Conservation (phyloP, 2,888 invertebrate genomes). For the Epiblema foenella region DNA sequence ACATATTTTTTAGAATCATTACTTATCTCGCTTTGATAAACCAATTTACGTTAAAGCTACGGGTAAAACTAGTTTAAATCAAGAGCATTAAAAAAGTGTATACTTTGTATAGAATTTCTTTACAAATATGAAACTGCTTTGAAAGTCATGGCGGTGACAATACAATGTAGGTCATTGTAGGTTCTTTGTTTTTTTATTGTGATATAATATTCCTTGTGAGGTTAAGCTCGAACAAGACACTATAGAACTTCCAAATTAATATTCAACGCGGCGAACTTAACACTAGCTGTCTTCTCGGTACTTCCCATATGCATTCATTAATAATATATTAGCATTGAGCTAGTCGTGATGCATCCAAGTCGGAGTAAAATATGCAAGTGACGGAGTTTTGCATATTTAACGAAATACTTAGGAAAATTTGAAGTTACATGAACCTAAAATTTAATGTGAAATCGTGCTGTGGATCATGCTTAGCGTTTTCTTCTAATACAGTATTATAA, state of each 20-base stretch:
- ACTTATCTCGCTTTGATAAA: no score
- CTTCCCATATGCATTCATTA: conserved; percentile 29
- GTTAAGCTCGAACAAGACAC: conserved; percentile 13
- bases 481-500: no score
- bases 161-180: no score
- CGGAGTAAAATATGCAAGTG: conserved; percentile 20
- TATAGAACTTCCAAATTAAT: conserved; percentile 33
- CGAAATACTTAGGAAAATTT: conserved; percentile 20
- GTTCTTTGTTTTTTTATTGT: background rate
- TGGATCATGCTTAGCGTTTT: no score
- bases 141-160: no score
- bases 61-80: no score
- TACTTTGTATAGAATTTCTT: no score
- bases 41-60: no score
- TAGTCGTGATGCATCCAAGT: conserved; percentile 36
- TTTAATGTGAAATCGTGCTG: background rate
- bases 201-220: background rate
- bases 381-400: conserved; percentile 36
- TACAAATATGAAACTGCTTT: no score
- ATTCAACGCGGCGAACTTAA: conserved; percentile 34
- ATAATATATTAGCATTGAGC: conserved; percentile 38
- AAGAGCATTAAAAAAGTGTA: no score
- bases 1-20: no score
- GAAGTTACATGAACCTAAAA: conserved; percentile 4
- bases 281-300: conserved; percentile 27